Evolutionary conservation across 2,888 invertebrate species (phyloP).

Genomic region (Aphrophora alni): DNA sequence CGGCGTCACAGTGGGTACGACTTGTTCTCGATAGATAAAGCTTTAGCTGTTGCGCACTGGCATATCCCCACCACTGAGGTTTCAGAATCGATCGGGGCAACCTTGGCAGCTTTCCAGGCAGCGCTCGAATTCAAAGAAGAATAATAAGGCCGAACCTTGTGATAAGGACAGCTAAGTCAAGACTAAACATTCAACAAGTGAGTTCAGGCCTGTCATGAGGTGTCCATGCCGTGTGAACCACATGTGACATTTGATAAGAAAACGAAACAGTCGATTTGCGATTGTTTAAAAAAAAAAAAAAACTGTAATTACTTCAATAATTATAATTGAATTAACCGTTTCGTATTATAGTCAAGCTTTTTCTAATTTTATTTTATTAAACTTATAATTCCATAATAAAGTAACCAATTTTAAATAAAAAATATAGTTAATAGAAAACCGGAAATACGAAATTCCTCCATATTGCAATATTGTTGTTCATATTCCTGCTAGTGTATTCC

Average conservation of each 20-base stretch:
- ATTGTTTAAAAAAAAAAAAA: too few relatives aligned
- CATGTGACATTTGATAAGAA: constrained; percentile 26
- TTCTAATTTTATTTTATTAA: too few relatives aligned
- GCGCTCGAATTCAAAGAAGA: constrained; percentile 41
- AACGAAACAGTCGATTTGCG: neutral
- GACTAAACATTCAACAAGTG: constrained; percentile 41
- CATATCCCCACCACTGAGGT: constrained; percentile 41
- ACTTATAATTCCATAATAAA: too few relatives aligned
- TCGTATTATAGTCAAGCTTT: too few relatives aligned
- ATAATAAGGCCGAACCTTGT: constrained; percentile 39
- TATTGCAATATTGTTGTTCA: too few relatives aligned
- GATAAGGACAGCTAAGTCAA: constrained; percentile 41
- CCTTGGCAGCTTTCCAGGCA: constrained; percentile 26
- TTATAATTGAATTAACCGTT: too few relatives aligned
- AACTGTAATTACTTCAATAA: too few relatives aligned
- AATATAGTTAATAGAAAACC: too few relatives aligned
- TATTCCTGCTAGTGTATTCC: too few relatives aligned
- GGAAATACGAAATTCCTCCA: too few relatives aligned
- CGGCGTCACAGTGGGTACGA: constrained; percentile 44
- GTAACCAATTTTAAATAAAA: too few relatives aligned
- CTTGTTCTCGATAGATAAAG: constrained; percentile 45
- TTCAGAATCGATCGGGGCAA: constrained; percentile 30
- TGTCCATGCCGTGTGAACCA: constrained; percentile 23
- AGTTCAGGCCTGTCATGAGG: constrained; percentile 31
- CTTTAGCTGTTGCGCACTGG: constrained; percentile 38